phyloP scores from a whole-genome alignment of 2,888 invertebrate species.

The Syrphus vitripennis region DNA sequence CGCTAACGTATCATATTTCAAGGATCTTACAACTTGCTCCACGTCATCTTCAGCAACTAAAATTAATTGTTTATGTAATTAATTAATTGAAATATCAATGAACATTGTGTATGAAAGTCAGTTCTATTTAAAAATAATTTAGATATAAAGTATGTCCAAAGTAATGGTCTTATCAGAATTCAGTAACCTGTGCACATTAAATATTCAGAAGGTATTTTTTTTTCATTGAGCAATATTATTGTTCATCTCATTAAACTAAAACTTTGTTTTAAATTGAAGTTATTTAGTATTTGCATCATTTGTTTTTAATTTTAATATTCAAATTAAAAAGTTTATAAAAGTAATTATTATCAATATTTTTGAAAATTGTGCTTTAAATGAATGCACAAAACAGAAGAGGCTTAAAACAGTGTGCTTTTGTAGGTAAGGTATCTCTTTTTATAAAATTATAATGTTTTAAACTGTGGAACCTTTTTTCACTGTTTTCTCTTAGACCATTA shows the following conservation, averaged over 20 bases:
- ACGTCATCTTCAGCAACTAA: background rate
- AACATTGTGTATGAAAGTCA: too few relatives aligned
- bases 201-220: background rate
- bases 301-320: background rate
- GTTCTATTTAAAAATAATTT: too few relatives aligned
- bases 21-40: background rate
- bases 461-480: background rate
- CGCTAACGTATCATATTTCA: background rate
- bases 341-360: background rate
- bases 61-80: slow-evolving; percentile 1
- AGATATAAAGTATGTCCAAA: too few relatives aligned
- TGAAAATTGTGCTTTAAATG: background rate
- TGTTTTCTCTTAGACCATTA: background rate
- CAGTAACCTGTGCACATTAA: background rate
- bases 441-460: background rate
- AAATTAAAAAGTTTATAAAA: background rate
- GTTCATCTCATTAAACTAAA: background rate
- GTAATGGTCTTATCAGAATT: too few relatives aligned
- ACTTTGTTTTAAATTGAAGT: background rate
- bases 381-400: background rate
- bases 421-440: background rate
- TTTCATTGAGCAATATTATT: background rate
- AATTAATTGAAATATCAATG: background rate
- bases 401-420: background rate
- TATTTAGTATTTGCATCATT: background rate